Percentiles rank a stretch among this genome's conserved stretches.
Conservation (phyloP, 1,140 invertebrate genomes). For the Protaetia brevitarsis region DNA sequence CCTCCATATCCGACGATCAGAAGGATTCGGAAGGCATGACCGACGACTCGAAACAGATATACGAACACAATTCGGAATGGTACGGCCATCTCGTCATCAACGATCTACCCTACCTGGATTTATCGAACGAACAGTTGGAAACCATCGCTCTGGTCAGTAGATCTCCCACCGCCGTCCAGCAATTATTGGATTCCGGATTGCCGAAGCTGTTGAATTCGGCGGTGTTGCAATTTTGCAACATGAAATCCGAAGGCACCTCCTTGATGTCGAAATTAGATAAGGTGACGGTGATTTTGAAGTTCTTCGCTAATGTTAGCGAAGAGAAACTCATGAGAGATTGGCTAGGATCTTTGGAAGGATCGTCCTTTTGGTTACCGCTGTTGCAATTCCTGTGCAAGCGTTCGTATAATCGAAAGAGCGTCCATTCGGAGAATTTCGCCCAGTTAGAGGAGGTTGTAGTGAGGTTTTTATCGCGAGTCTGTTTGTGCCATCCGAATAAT, state of each 20-base stretch:
- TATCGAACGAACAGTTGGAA: constrained; percentile 64
- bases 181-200: constrained; percentile 73
- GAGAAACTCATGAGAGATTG: constrained; percentile 81
- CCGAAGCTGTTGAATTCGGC: constrained; percentile 63
- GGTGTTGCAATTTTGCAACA: constrained; percentile 57
- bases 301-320: constrained; percentile 74
- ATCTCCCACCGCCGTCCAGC: constrained; percentile 69
- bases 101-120: constrained; percentile 51
- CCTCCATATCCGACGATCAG: constrained; percentile 60
- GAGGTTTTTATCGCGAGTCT: constrained; percentile 72
- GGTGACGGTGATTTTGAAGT: constrained; percentile 69
- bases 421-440: constrained; percentile 57
- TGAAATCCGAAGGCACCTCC: constrained; percentile 31
- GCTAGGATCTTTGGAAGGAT: constrained; percentile 75
- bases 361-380: constrained; percentile 78
- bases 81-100: constrained; percentile 51
- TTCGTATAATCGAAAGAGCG: constrained; percentile 46
- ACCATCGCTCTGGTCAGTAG: constrained; percentile 74
- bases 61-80: constrained; percentile 56
- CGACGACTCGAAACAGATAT: constrained; percentile 66
- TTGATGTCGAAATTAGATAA: constrained; percentile 54
- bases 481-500: constrained; percentile 79
- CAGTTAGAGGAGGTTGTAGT: constrained; percentile 72
- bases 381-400: constrained; percentile 69
- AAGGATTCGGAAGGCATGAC: constrained; percentile 60